phyloP scores from a whole-genome alignment of 2,888 invertebrate species.

The Drosophila conformis region DNA sequence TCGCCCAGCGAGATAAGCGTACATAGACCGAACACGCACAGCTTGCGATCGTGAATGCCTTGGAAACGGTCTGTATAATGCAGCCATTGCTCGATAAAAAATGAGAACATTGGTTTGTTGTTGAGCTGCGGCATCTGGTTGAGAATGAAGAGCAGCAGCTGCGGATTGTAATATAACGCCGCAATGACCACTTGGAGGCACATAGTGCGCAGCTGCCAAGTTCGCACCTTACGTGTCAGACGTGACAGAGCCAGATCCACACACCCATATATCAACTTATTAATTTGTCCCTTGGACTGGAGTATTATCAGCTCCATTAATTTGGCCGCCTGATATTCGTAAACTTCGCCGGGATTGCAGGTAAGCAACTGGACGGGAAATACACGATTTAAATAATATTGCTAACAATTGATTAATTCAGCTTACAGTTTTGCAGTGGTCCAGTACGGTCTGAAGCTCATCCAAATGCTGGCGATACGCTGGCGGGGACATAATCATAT shows the following conservation, averaged over 20 bases:
- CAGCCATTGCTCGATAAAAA: conserved; percentile 98
- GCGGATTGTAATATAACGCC: conserved; percentile 95
- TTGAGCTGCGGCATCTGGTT: conserved; percentile 89
- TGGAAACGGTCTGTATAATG: conserved; percentile 97
- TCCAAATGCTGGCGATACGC: no score
- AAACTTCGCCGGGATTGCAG: conserved; percentile 93
- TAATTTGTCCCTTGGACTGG: no score
- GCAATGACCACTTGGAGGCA: conserved; percentile 97
- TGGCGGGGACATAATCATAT: conserved; percentile 93
- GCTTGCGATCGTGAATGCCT: conserved; percentile 96
- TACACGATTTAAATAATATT: neutral
- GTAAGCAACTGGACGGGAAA: conserved; percentile 86
- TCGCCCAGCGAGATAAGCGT: conserved; percentile 93
- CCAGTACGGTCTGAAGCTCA: conserved; percentile 93
- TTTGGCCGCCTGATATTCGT: conserved; percentile 98
- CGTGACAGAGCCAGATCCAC: no score
- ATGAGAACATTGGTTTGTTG: conserved; percentile 92
- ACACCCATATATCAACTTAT: accelerated
- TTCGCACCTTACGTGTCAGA: conserved; percentile 87
- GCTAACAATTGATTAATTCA: neutral
- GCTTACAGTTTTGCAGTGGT: conserved; percentile 95
- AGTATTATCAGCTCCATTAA: conserved; percentile 91
- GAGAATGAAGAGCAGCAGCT: conserved; percentile 92
- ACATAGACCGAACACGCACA: conserved; percentile 97
- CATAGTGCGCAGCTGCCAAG: conserved; percentile 96